These are phyloP conservation scores for Nemoura dubitans DNA, from an alignment of 2,888 invertebrate genomes.

Conservation along the genomic window DNA sequence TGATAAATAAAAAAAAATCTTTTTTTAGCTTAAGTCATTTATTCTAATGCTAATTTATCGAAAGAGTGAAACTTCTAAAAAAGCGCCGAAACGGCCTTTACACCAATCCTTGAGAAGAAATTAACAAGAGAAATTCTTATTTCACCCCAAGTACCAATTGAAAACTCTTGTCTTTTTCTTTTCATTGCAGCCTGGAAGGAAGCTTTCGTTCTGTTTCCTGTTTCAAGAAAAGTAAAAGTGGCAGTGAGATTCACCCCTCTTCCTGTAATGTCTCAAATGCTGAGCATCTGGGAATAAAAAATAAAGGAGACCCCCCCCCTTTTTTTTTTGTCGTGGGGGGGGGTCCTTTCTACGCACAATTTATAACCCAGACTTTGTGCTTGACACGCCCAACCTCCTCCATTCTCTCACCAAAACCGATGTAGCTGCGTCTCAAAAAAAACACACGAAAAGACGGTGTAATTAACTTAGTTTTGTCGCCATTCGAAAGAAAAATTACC, in stretches of 20 bases:
- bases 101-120: too few species aligned
- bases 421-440: too few species aligned
- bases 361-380: not conserved
- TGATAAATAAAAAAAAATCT: too few species aligned
- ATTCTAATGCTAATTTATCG: too few species aligned
- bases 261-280: not conserved
- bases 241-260: not conserved
- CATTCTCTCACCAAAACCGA: too few species aligned
- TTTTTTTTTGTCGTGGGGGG: too few species aligned
- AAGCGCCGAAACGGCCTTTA: too few species aligned
- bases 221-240: not conserved
- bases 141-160: not conserved
- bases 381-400: not conserved
- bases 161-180: not conserved
- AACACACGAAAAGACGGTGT: not conserved
- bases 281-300: not conserved
- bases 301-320: too few species aligned
- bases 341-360: not conserved
- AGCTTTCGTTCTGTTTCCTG: not conserved
- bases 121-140: too few species aligned
- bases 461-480: not conserved
- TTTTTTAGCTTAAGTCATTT: too few species aligned
- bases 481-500: not conserved
- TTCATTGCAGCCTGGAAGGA: not conserved
- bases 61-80: too few species aligned